Percentiles rank a stretch among this genome's conserved stretches.
phyloP scores from a whole-genome alignment of 2,797 vertebrate species.

The Muscicapa striata region DNA sequence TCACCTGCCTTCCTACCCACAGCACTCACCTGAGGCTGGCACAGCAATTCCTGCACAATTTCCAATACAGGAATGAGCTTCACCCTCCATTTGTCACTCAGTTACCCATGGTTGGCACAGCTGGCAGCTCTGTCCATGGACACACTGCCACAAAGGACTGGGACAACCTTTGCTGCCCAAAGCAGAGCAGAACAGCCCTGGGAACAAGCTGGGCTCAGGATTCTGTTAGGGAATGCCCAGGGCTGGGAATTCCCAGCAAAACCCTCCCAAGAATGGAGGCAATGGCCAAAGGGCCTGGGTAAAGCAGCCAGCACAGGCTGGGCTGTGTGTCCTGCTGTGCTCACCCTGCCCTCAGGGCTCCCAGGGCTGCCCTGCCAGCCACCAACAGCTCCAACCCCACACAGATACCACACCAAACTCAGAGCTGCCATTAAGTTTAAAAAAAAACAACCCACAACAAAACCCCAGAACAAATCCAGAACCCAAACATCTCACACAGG shows the following conservation, averaged over 20 bases:
- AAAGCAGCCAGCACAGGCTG: too few relatives aligned
- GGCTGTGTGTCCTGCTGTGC: neutral
- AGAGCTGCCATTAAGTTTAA: neutral
- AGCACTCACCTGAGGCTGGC: neutral
- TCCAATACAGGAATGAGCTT: neutral
- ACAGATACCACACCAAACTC: neutral
- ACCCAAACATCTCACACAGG: fast-evolving
- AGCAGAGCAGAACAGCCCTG: neutral
- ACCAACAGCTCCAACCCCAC: neutral
- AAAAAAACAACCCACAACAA: neutral
- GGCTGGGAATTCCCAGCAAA: neutral
- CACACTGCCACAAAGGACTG: fast-evolving
- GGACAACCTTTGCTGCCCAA: fast-evolving
- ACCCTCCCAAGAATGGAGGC: neutral
- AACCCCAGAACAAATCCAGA: neutral
- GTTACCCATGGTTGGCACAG: neutral
- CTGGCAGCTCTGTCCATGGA: fast-evolving
- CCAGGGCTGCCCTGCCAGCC: neutral
- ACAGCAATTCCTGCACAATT: fast-evolving
- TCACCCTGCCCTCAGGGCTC: neutral
- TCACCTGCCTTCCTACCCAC: too few relatives aligned
- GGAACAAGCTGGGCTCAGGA: neutral
- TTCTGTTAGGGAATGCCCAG: fast-evolving
- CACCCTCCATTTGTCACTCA: neutral
- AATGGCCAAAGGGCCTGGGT: fast-evolving